phyloP scores from a whole-genome alignment of 1,140 invertebrate genomes.

The Meloidogyne floridensis region DNA sequence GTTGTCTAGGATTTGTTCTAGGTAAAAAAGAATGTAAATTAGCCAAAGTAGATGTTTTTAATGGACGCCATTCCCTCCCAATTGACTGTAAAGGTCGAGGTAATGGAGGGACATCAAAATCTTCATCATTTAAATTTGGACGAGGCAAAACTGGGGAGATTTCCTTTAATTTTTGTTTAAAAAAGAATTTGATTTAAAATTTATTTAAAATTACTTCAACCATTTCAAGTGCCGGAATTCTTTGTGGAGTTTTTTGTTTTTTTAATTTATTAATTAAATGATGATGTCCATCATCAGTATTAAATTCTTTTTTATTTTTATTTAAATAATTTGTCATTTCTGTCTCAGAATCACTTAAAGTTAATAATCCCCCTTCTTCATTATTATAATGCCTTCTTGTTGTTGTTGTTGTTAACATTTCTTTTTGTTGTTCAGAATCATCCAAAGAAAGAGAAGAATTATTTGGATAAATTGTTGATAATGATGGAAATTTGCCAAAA shows the following conservation, averaged over 20 bases:
- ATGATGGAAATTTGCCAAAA: constrained; percentile 33
- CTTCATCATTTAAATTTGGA: constrained; percentile 28
- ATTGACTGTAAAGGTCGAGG: constrained; percentile 36
- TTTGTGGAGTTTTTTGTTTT: constrained; percentile 23
- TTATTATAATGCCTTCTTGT: background rate
- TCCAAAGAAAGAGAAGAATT: constrained; percentile 46
- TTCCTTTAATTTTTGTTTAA: constrained; percentile 24
- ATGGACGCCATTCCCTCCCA: constrained; percentile 36
- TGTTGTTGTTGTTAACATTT: background rate
- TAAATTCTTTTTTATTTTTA: constrained; percentile 12
- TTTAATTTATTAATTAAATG: constrained; percentile 1
- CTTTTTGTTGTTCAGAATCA: constrained; percentile 21
- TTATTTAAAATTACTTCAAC: constrained; percentile 24
- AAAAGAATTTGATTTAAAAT: background rate
- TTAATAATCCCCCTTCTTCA: background rate
- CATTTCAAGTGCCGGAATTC: constrained; percentile 33
- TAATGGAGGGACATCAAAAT: constrained; percentile 37
- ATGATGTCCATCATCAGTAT: background rate
- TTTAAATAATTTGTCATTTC: background rate
- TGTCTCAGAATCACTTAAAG: background rate
- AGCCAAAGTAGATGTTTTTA: constrained; percentile 40
- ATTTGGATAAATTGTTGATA: constrained; percentile 44
- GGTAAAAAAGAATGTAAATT: constrained; percentile 36
- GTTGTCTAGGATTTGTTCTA: constrained; percentile 41
- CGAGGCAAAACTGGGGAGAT: constrained; percentile 40